These are phyloP conservation scores for Nansenia antarctica DNA, from an alignment of 2,113 vertebrate genomes.

Conservation along the genomic window DNA sequence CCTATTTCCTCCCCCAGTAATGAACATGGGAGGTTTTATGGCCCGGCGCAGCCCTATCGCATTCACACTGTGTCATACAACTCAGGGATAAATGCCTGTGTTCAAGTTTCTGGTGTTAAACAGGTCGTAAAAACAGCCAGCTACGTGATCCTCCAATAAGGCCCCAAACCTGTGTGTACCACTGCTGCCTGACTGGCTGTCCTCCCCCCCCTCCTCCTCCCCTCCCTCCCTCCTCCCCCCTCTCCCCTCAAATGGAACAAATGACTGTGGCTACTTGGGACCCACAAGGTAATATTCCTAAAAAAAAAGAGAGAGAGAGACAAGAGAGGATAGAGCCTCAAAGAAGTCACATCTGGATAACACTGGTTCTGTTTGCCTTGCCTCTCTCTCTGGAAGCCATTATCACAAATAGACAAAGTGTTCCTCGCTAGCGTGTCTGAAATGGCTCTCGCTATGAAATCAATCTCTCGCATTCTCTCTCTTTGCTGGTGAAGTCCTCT, in stretches of 20 bases:
- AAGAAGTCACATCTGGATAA: constrained; percentile 54
- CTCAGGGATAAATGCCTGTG: constrained; percentile 52
- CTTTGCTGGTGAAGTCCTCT: constrained; percentile 30
- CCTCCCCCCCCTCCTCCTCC: constrained; percentile 38
- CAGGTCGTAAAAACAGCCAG: constrained; percentile 69
- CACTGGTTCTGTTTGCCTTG: constrained; percentile 55
- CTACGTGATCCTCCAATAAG: constrained; percentile 66
- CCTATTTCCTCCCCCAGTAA: constrained; percentile 52
- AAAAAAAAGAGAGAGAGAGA: constrained; percentile 24
- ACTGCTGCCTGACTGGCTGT: constrained; percentile 56
- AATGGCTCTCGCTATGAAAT: constrained; percentile 38
- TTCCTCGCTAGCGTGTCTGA: constrained; percentile 35
- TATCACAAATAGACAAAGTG: constrained; percentile 51
- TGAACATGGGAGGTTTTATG: constrained; percentile 58
- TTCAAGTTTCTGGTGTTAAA: constrained; percentile 69
- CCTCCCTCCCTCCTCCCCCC: no score
- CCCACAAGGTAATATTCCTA: constrained; percentile 63
- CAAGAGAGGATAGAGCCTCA: constrained; percentile 18
- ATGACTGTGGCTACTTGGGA: constrained; percentile 48
- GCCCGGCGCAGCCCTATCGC: constrained; percentile 43
- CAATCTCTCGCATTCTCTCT: constrained; percentile 39
- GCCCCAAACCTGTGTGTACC: constrained; percentile 51
- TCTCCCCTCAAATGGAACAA: constrained; percentile 62
- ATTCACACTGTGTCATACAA: constrained; percentile 52
- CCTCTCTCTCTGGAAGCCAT: constrained; percentile 71